These are phyloP conservation scores for Microplitis mediator DNA, from an alignment of 1,140 invertebrate species.

Conservation along the genomic window DNA sequence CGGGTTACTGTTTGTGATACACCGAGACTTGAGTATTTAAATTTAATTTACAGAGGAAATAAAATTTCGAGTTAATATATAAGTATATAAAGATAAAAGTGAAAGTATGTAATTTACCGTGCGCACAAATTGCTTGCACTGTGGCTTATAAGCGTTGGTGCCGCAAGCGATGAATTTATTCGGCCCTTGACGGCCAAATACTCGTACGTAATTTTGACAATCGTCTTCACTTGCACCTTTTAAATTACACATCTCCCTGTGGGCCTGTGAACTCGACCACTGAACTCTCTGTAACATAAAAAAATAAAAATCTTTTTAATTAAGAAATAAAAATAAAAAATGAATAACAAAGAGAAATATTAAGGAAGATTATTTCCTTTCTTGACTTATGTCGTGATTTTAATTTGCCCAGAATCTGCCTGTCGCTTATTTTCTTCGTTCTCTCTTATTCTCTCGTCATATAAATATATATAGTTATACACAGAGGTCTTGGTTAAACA, in stretches of 20 bases:
- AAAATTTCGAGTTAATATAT: background rate
- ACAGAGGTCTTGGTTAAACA: background rate
- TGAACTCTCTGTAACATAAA: constrained; percentile 73
- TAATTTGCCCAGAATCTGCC: background rate
- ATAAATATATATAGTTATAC: too few species aligned
- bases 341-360: background rate
- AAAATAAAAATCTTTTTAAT: background rate
- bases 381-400: background rate
- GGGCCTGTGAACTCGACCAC: constrained; percentile 82
- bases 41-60: too few species aligned
- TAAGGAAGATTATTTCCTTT: background rate
- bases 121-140: constrained; percentile 79
- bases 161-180: constrained; percentile 88
- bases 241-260: constrained; percentile 82
- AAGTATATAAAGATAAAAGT: background rate
- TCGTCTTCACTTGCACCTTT: constrained; percentile 87
- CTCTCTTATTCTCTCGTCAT: background rate
- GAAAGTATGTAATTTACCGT: constrained; percentile 57
- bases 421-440: background rate
- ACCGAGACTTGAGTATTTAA: too few species aligned
- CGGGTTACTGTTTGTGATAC: too few species aligned
- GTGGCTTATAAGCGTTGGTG: constrained; percentile 95
- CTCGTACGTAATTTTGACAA: constrained; percentile 96
- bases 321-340: background rate
- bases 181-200: constrained; percentile 75